These are phyloP conservation scores for Netelia virgata DNA, from an alignment of 2,888 invertebrate species.

Conservation along the genomic window DNA sequence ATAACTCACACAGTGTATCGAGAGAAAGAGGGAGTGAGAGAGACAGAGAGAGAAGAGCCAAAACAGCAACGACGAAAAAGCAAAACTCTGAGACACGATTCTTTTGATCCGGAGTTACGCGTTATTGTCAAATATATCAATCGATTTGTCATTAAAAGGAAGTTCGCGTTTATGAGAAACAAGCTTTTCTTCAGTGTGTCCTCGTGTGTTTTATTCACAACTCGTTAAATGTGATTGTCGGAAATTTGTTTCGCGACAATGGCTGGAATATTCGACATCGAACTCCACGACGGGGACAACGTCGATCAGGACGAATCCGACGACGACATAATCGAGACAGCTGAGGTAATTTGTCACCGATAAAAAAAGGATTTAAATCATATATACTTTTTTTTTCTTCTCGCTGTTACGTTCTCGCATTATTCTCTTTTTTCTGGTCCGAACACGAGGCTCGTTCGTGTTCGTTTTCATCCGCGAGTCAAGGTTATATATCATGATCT, in stretches of 20 bases:
- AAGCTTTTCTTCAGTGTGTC: background rate
- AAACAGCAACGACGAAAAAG: background rate
- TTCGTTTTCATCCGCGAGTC: slow-evolving; percentile 15
- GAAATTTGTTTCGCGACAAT: slow-evolving; percentile 83
- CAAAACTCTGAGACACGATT: slow-evolving; percentile 13
- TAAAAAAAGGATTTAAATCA: slow-evolving; percentile 8
- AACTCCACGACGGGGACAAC: slow-evolving; percentile 91
- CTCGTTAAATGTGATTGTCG: slow-evolving; percentile 72
- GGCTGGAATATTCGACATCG: slow-evolving; percentile 97
- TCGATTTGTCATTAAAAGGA: slow-evolving; percentile 40
- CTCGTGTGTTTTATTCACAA: slow-evolving; percentile 13
- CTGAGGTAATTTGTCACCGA: slow-evolving; percentile 88
- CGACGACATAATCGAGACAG: slow-evolving; percentile 95
- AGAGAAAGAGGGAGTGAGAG: slow-evolving; percentile 1
- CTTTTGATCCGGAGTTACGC: slow-evolving; percentile 53
- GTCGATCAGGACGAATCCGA: slow-evolving; percentile 92
- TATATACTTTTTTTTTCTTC: background rate
- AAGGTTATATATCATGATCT: slow-evolving; percentile 35
- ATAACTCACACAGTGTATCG: background rate
- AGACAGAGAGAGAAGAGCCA: background rate
- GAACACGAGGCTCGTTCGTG: slow-evolving; percentile 10
- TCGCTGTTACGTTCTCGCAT: background rate
- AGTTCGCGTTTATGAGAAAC: background rate
- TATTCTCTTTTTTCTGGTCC: slow-evolving; percentile 1
- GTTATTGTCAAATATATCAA: slow-evolving; percentile 44